Conservation (phyloP, 2,888 invertebrate genomes). For the Lagria hirta region DNA sequence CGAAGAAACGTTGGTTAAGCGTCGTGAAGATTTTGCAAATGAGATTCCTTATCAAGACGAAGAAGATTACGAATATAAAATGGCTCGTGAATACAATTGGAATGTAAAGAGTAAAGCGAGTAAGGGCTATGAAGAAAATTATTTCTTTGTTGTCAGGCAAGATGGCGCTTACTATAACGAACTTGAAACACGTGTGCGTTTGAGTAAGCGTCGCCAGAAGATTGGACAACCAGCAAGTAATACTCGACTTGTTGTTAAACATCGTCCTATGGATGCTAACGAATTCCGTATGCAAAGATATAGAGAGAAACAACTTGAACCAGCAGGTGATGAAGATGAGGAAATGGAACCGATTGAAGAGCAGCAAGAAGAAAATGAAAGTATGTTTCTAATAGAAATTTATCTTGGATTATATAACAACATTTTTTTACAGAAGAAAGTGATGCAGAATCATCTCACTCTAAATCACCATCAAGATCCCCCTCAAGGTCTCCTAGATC, state of each 20-base stretch:
- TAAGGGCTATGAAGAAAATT: slow-evolving; percentile 90
- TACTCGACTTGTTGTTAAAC: slow-evolving; percentile 85
- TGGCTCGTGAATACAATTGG: slow-evolving; percentile 99
- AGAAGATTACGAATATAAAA: slow-evolving; percentile 93
- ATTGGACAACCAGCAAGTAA: slow-evolving; percentile 66
- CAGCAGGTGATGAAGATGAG: slow-evolving; percentile 63
- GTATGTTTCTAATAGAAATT: slow-evolving; percentile 33
- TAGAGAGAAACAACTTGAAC: slow-evolving; percentile 86
- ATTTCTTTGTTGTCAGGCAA: slow-evolving; percentile 89
- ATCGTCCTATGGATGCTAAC: slow-evolving; percentile 79
- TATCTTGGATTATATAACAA: not conserved
- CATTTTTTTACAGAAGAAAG: slow-evolving; percentile 17
- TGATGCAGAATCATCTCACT: slow-evolving; percentile 39
- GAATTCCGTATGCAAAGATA: slow-evolving; percentile 87
- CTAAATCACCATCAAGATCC: slow-evolving; percentile 44
- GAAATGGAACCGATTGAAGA: slow-evolving; percentile 59
- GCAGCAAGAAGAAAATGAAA: slow-evolving; percentile 60
- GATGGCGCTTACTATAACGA: slow-evolving; percentile 95
- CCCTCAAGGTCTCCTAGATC: slow-evolving; percentile 30
- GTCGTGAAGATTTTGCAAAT: slow-evolving; percentile 77
- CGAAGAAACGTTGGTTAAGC: slow-evolving; percentile 86
- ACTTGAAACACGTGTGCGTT: slow-evolving; percentile 89
- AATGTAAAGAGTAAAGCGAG: slow-evolving; percentile 90
- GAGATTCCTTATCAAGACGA: slow-evolving; percentile 82
- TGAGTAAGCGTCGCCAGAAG: slow-evolving; percentile 89